Evolutionary conservation across 37 sponge, comb jelly and placozoan species (phyloP).

Genomic region (Cladorhizidae sp.): DNA sequence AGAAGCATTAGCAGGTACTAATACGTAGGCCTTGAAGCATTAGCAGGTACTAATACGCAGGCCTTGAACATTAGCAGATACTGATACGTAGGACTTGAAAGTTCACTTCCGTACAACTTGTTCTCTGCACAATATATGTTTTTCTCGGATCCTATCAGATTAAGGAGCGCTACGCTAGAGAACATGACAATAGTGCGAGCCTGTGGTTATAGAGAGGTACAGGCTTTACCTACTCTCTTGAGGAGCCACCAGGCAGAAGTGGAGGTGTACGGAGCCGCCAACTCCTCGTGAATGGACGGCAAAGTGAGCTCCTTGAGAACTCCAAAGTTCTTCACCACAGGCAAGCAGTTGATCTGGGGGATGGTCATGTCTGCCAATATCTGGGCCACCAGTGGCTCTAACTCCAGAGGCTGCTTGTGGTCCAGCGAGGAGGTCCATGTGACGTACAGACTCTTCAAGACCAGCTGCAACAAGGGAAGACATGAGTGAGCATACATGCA

Average conservation of each 20-base stretch:
- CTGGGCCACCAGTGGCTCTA: conserved; percentile 47
- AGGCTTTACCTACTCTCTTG: conserved; percentile 49
- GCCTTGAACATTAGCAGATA: too few species aligned
- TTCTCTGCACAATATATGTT: too few species aligned
- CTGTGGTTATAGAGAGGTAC: too few species aligned
- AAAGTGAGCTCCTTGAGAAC: conserved; percentile 44
- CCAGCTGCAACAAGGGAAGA: conserved; percentile 20
- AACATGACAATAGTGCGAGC: too few species aligned
- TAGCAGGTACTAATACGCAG: too few species aligned
- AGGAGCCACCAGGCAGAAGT: conserved; percentile 42
- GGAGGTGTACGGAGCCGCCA: conserved; percentile 56
- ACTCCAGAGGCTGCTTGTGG: background rate
- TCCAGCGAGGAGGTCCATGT: conserved; percentile 12
- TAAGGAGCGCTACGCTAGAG: too few species aligned
- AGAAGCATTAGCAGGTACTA: too few species aligned
- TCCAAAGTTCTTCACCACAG: conserved; percentile 28
- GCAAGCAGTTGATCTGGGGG: conserved; percentile 41
- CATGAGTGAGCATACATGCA: too few species aligned
- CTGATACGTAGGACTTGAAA: too few species aligned
- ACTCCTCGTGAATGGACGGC: conserved; percentile 27
- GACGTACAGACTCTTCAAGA: conserved; percentile 45
- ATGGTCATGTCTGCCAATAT: conserved; percentile 25
- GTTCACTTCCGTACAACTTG: too few species aligned
- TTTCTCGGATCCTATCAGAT: too few species aligned
- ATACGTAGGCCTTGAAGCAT: too few species aligned